These are phyloP conservation scores for Oenanthe oenanthe DNA, from an alignment of 2,113 vertebrate species.

Conservation along the genomic window DNA sequence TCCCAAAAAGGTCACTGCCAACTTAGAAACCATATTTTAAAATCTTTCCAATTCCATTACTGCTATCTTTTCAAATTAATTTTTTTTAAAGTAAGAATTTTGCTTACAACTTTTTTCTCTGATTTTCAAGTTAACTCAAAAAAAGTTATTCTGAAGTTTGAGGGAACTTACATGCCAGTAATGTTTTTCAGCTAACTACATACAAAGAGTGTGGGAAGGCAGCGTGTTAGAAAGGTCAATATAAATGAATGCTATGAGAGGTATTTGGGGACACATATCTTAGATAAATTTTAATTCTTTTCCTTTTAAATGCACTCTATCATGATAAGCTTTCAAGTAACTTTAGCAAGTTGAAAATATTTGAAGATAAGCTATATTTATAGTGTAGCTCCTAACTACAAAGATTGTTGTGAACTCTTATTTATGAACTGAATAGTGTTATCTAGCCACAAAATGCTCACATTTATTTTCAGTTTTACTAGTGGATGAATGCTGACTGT, in stretches of 20 bases:
- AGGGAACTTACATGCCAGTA: not conserved
- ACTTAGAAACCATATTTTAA: not conserved
- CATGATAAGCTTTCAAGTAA: conserved; percentile 20
- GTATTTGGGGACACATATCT: conserved; percentile 13
- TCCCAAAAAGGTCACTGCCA: not conserved
- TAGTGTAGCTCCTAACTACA: not conserved
- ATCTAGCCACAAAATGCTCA: not conserved
- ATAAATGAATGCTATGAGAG: not conserved
- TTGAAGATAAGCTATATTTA: conserved; percentile 29
- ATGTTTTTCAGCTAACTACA: not conserved
- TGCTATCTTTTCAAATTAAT: not conserved
- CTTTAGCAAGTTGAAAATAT: conserved; percentile 28
- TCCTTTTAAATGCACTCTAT: conserved; percentile 34
- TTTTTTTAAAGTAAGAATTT: not conserved
- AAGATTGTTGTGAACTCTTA: not conserved
- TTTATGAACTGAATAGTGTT: conserved; percentile 4
- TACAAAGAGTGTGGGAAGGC: not conserved
- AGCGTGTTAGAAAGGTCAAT: conserved; percentile 1
- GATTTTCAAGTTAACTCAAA: not conserved
- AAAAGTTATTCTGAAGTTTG: not conserved
- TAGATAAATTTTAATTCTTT: conserved; percentile 36
- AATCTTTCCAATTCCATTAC: not conserved
- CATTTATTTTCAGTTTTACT: conserved; percentile 1
- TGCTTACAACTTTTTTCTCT: not conserved
- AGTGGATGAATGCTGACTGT: not conserved